A percentile compares a stretch with the other conserved stretches of the same genome.
These are phyloP conservation scores for Masnerella sp. DNA, from an alignment of 2,888 invertebrate species.

Conservation along the genomic window DNA sequence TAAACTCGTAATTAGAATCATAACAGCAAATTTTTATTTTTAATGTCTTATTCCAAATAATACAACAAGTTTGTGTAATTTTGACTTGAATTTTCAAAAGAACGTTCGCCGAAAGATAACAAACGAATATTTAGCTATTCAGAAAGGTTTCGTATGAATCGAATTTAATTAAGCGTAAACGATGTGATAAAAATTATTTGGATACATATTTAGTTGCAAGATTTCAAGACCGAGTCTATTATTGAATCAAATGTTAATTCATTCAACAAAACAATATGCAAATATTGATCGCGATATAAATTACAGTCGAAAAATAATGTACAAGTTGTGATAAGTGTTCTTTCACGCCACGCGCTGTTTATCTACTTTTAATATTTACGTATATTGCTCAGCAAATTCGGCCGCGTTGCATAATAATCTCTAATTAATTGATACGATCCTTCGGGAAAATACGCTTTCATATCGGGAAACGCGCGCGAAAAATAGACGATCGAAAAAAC, in stretches of 20 bases:
- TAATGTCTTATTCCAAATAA: too few relatives aligned
- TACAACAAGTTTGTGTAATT: too few relatives aligned
- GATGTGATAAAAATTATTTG: slow-evolving; percentile 25
- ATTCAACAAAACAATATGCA: slow-evolving; percentile 32
- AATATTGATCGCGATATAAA: slow-evolving; percentile 14
- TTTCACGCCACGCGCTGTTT: slow-evolving; percentile 19
- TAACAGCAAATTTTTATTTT: too few relatives aligned
- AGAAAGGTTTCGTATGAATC: too few relatives aligned
- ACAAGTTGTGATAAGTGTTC: slow-evolving; percentile 17
- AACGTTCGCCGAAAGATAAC: too few relatives aligned
- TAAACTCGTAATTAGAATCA: too few relatives aligned
- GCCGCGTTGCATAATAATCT: too few relatives aligned
- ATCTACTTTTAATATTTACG: slow-evolving; percentile 21
- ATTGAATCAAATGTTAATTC: slow-evolving; percentile 32
- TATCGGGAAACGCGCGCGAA: too few relatives aligned
- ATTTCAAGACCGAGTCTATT: slow-evolving; percentile 25
- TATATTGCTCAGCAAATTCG: slow-evolving; percentile 11
- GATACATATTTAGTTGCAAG: slow-evolving; percentile 32
- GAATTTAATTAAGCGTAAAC: slow-evolving; percentile 30
- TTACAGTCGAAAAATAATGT: slow-evolving; percentile 6
- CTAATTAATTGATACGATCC: too few relatives aligned
- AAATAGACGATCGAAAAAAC: neutral
- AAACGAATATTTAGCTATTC: too few relatives aligned
- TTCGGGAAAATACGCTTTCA: too few relatives aligned
- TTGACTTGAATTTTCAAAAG: too few relatives aligned